A percentile compares a stretch with the other conserved stretches of the same genome.
Evolutionary conservation across 1,140 invertebrate species (phyloP).

Genomic region (Delia radicum): DNA sequence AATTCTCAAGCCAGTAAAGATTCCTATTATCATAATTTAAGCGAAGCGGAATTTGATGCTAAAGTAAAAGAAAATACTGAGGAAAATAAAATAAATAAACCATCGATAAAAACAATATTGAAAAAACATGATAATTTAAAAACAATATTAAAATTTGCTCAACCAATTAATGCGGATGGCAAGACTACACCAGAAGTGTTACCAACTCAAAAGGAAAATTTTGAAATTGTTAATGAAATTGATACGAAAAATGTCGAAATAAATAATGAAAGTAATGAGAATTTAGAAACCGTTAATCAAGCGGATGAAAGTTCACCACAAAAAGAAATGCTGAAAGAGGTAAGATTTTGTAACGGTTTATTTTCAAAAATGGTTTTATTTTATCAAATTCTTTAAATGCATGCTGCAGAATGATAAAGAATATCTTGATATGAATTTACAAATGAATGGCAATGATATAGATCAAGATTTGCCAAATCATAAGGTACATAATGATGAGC

Average conservation of each 20-base stretch:
- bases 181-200: not conserved
- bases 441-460: too few relatives aligned
- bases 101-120: not conserved
- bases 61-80: not conserved
- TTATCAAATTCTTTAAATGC: not conserved
- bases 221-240: not conserved
- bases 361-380: not conserved
- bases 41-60: not conserved
- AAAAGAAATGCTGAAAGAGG: too few relatives aligned
- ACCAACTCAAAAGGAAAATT: not conserved
- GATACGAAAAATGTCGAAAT: not conserved
- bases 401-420: not conserved
- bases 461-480: not conserved
- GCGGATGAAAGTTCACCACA: too few relatives aligned
- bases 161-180: not conserved
- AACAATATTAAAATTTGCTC: not conserved
- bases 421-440: not conserved
- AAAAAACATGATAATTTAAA: slow-evolving; percentile 12
- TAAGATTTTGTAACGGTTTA: not conserved
- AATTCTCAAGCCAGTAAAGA: not conserved
- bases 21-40: not conserved
- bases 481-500: not conserved
- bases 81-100: slow-evolving; percentile 9
- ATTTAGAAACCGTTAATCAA: too few relatives aligned
- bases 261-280: too few relatives aligned